phyloP scores from a whole-genome alignment of 2,797 vertebrate species.

The Tapera naevia region DNA sequence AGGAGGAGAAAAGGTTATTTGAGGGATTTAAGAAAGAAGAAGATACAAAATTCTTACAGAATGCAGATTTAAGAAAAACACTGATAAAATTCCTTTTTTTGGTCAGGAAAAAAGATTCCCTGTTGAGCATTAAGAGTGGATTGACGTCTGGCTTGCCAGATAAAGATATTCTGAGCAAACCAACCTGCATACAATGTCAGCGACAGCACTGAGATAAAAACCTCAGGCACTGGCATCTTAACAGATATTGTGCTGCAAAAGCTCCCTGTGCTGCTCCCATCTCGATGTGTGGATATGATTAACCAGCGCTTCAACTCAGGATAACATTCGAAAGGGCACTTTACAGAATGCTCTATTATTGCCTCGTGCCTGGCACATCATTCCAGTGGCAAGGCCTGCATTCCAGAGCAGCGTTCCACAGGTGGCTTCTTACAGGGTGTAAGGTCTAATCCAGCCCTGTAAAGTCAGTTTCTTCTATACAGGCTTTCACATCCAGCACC shows the following conservation, averaged over 20 bases:
- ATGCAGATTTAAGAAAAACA: constrained; percentile 39
- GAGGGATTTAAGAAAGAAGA: constrained; percentile 24
- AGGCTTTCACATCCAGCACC: neutral
- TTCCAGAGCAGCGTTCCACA: neutral
- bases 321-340: neutral
- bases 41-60: constrained; percentile 34
- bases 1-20: constrained; percentile 14
- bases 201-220: neutral
- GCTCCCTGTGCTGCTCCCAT: neutral
- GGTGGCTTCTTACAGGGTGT: accelerated
- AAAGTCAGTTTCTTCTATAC: neutral
- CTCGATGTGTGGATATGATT: neutral
- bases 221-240: neutral
- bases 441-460: neutral
- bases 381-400: neutral
- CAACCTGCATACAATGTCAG: neutral
- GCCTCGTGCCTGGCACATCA: neutral
- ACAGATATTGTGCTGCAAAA: neutral
- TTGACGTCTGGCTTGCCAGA: constrained; percentile 44
- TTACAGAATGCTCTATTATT: neutral
- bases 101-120: constrained; percentile 14
- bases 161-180: constrained; percentile 51
- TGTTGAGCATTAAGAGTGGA: constrained; percentile 17
- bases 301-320: neutral
- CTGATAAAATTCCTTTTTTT: constrained; percentile 42